A percentile compares a stretch with the other conserved stretches of the same genome.
Evolutionary conservation across 2,888 invertebrate genomes (phyloP).

Genomic region (Cyclophora punctaria): DNA sequence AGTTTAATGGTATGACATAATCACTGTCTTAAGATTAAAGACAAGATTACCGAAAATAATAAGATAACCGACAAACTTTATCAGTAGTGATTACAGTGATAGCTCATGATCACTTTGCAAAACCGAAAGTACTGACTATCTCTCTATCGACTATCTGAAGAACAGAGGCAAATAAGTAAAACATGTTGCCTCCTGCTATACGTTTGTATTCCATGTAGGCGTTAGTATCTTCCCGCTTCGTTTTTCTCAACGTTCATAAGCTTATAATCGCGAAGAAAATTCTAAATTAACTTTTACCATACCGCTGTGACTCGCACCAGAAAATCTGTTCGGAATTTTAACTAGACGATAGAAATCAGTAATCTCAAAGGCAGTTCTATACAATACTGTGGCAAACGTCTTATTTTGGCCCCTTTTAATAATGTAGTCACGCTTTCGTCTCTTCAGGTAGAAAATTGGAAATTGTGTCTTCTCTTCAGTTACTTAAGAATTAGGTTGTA

Average conservation of each 20-base stretch:
- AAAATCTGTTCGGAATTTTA: slow-evolving; percentile 62
- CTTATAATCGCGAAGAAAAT: slow-evolving; percentile 48
- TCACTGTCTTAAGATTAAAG: no score
- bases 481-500: slow-evolving; percentile 51
- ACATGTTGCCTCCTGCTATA: no score
- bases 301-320: slow-evolving; percentile 51
- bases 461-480: slow-evolving; percentile 62
- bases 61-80: no score
- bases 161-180: no score
- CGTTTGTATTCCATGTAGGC: no score
- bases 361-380: slow-evolving; percentile 56
- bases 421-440: slow-evolving; percentile 65
- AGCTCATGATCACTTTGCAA: no score
- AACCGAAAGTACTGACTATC: no score
- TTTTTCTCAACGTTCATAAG: slow-evolving; percentile 19
- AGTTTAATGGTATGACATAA: no score
- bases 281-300: slow-evolving; percentile 59
- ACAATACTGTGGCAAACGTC: slow-evolving; percentile 61
- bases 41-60: no score
- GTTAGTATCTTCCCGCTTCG: no score
- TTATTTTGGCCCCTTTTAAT: slow-evolving; percentile 63
- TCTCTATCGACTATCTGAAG: no score
- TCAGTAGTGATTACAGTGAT: no score
- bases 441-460: slow-evolving; percentile 71
- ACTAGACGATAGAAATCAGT: slow-evolving; percentile 64